Evolutionary conservation across 2,888 invertebrate species (phyloP), one percentile per base, ranked within the genome.

Genomic region (Drosophila quinaria): DNA sequence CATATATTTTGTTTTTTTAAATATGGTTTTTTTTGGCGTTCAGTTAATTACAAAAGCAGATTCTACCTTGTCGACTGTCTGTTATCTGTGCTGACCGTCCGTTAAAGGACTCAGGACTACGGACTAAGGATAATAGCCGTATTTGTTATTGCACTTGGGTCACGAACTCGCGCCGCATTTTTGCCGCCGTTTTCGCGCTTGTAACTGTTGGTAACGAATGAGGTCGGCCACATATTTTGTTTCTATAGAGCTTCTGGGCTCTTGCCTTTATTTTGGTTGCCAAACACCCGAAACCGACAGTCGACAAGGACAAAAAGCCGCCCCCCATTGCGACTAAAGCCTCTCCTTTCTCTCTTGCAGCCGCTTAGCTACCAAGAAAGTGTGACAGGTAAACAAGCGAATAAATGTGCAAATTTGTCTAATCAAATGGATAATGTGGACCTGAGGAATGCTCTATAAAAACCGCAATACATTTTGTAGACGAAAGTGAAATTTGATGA

Each of bases 181-280:
- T 62, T 6, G 25, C 25, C 25, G 25, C 66, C 74, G 78, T 77
- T 88, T 87, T 80, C 68, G 66, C 83, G 80, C 80, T 80, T 76
- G 81, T 87, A 90, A 81, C 90, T 82, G 78, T 75, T 81, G 84
- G 87, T 78, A 84, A 88, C 87, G 87, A 90, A 88, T 90, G 89
- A 89, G 89, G 76, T 83, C 79, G 76, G 63, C 62, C 79, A 72
- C 86, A 74, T 77, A 82, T 74, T 84, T 74, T 74, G 89, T 87
- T 89, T 74, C 88, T 87, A 87, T 89, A 89, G 86, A 67, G 75
- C 76, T 82, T 67, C 70, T 77, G 74, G 72, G 73, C 47, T 65
- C 55, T 49, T 70, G 59, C 56, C 61, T 70, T 79, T 68, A 64
- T 52, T 80, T 83, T 74, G 69, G 74, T 84, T 87, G 80, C 78